These are phyloP conservation scores for Itoplectis maculator DNA, from an alignment of 2,888 invertebrate genomes.

Conservation along the genomic window DNA sequence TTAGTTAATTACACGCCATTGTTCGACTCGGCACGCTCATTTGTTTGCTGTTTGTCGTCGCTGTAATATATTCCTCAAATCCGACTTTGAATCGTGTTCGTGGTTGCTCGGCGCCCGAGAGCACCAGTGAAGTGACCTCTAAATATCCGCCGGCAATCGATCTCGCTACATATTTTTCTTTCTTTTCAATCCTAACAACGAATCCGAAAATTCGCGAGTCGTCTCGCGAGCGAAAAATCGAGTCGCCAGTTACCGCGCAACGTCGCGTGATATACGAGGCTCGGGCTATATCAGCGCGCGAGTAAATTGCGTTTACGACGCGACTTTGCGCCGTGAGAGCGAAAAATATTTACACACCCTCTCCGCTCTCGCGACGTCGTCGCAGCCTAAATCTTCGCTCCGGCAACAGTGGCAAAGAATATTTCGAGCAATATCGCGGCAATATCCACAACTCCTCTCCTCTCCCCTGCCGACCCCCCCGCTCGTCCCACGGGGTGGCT, in stretches of 20 bases:
- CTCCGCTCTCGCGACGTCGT: too few relatives aligned
- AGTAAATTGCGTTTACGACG: not conserved
- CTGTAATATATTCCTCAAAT: slow-evolving; percentile 75
- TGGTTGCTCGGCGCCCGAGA: too few relatives aligned
- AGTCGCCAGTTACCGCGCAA: not conserved
- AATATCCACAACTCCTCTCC: not conserved
- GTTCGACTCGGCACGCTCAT: slow-evolving; percentile 78
- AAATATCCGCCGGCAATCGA: too few relatives aligned
- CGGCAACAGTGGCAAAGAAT: not conserved
- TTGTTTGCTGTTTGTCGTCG: slow-evolving; percentile 80
- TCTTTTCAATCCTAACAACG: too few relatives aligned
- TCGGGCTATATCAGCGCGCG: not conserved
- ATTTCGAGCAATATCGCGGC: slow-evolving; percentile 46
- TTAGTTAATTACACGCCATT: slow-evolving; percentile 82
- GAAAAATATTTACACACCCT: not conserved
- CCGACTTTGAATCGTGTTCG: slow-evolving; percentile 67
- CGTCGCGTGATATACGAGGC: not conserved
- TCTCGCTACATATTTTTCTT: too few relatives aligned
- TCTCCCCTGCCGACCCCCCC: not conserved
- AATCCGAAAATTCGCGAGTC: too few relatives aligned
- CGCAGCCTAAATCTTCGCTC: too few relatives aligned
- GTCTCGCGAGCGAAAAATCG: not conserved
- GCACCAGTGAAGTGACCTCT: too few relatives aligned
- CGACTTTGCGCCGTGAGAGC: slow-evolving; percentile 12
- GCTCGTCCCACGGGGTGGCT: too few relatives aligned